Conservation (phyloP, 2,888 invertebrate species). For the Dyspetes luteomarginatus region DNA sequence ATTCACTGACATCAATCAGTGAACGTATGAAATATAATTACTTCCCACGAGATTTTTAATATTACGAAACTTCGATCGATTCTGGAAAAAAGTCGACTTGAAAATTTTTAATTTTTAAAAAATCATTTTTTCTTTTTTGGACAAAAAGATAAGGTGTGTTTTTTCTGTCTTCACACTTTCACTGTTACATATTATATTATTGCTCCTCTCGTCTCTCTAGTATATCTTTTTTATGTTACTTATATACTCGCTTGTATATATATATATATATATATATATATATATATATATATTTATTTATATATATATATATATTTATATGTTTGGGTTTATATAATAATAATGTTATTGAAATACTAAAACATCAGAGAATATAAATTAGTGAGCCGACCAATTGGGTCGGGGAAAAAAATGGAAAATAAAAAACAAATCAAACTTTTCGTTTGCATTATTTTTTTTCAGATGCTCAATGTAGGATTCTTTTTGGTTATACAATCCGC, state of each 20-base stretch:
- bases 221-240: constrained; percentile 68
- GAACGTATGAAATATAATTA: constrained; percentile 75
- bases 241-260: constrained; percentile 63
- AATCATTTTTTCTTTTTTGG: constrained; percentile 7
- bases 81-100: no score
- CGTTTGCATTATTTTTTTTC: constrained; percentile 68
- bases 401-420: constrained; percentile 24
- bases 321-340: constrained; percentile 69
- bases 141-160: not conserved
- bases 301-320: constrained; percentile 60
- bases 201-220: constrained; percentile 44
- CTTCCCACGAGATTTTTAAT: not conserved
- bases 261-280: constrained; percentile 64
- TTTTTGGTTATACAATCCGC: constrained; percentile 69
- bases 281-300: constrained; percentile 58
- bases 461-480: not conserved
- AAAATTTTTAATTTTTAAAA: not conserved
- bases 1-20: constrained; percentile 77
- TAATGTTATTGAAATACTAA: constrained; percentile 70
- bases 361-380: constrained; percentile 72
- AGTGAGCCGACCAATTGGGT: constrained; percentile 69
- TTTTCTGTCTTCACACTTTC: constrained; percentile 74
- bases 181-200: constrained; percentile 77
- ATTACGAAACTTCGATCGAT: no score
- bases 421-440: constrained; percentile 66